phyloP scores from a whole-genome alignment of 2,113 vertebrate genomes.

The Plestiodon gilberti region DNA sequence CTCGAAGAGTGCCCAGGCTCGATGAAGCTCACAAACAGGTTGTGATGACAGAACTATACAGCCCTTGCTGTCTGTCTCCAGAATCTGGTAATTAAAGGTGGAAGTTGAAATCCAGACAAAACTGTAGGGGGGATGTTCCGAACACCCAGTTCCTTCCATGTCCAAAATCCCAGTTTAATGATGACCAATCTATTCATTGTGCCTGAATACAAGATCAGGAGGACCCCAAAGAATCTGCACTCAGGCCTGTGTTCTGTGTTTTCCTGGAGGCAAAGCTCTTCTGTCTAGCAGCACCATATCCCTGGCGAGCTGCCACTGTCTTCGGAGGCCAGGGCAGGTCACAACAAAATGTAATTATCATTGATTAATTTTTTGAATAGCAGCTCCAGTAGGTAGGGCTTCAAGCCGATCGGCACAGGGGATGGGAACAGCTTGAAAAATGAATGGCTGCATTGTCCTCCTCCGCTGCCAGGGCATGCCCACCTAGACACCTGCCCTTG shows the following conservation, averaged over 20 bases:
- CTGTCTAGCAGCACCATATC: conserved; percentile 19
- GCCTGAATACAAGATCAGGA: neutral
- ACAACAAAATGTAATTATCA: conserved; percentile 61
- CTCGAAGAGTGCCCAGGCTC: neutral
- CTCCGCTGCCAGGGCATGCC: conserved; percentile 40
- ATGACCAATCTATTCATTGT: neutral
- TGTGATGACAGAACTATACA: neutral
- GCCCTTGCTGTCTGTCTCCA: neutral
- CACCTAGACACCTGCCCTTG: conserved; percentile 19
- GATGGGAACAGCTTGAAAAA: conserved; percentile 7
- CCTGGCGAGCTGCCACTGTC: neutral
- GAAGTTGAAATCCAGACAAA: neutral
- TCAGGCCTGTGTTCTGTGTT: neutral
- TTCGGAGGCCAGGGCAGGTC: conserved; percentile 45
- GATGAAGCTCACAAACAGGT: neutral
- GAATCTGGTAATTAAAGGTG: neutral
- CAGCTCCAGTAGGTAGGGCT: conserved; percentile 46
- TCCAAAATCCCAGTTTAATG: neutral
- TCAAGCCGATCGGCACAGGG: conserved; percentile 19
- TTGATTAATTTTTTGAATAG: conserved; percentile 61
- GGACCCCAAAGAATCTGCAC: conserved; percentile 13
- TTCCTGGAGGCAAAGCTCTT: neutral
- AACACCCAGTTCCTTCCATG: neutral
- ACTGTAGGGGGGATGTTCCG: neutral
- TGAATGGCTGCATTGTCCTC: conserved; percentile 43